A percentile compares a stretch with the other conserved stretches of the same genome.
phyloP scores from a whole-genome alignment of 37 sponge, comb jelly and placozoan genomes.

The Ianthella basta region DNA sequence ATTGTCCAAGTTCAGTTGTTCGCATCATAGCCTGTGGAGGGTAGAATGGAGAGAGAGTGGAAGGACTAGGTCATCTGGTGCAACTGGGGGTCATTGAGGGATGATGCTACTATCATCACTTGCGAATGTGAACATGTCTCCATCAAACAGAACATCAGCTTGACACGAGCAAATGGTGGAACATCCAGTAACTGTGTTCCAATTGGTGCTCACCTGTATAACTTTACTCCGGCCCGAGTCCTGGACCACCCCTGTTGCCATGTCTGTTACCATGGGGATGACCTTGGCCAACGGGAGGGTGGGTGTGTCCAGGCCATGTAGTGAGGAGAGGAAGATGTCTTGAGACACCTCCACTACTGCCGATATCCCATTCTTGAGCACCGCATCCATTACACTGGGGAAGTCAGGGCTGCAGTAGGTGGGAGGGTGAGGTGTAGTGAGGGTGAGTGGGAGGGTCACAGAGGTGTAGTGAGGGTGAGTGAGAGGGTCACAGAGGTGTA shows the following conservation, averaged over 20 bases:
- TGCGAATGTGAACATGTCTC: no score
- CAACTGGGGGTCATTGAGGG: no score
- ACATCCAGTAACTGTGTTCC: no score
- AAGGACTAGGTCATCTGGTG: no score
- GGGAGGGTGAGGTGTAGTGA: background rate
- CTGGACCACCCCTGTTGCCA: background rate
- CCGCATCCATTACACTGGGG: slow-evolving; percentile 5
- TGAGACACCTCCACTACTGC: background rate
- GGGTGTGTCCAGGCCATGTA: background rate
- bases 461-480: background rate
- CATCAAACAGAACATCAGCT: no score
- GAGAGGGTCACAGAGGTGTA: no score
- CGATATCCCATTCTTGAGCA: background rate
- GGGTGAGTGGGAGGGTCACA: background rate
- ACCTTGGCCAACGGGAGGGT: slow-evolving; percentile 17
- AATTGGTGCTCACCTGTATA: no score
- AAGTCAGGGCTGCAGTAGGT: slow-evolving; percentile 16
- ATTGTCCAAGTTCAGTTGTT: background rate
- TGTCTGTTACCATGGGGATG: slow-evolving; percentile 17
- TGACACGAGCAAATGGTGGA: no score
- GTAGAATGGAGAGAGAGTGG: background rate
- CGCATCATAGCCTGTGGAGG: background rate
- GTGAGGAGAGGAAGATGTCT: slow-evolving; percentile 23
- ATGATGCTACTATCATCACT: no score
- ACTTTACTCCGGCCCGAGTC: no score